Percentiles rank a stretch among this genome's conserved stretches.
Conservation (phyloP, 2,888 invertebrate genomes). For the Pristionchus mayeri region DNA sequence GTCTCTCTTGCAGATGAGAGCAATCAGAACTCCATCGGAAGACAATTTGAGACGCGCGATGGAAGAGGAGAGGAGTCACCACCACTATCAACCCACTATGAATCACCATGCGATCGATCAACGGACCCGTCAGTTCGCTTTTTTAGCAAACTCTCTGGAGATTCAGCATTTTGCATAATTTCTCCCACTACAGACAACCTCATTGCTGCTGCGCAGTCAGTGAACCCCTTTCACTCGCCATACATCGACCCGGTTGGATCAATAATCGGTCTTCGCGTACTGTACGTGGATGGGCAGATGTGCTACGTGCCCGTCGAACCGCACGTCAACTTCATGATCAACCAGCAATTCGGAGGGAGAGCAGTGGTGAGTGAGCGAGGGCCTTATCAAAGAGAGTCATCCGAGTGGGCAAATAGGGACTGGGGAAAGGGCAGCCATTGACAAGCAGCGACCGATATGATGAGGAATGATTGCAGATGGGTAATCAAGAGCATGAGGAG, state of each 20-base stretch:
- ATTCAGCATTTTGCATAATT: not conserved
- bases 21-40: conserved; percentile 34
- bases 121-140: conserved; percentile 4
- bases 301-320: conserved; percentile 65
- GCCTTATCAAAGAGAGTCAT: conserved; percentile 37
- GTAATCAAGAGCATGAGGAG: not conserved
- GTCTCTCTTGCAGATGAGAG: conserved; percentile 28
- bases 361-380: conserved; percentile 48
- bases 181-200: not conserved
- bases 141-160: not conserved
- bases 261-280: conserved; percentile 60
- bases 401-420: conserved; percentile 28
- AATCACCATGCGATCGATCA: conserved; percentile 3
- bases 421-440: conserved; percentile 20
- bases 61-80: conserved; percentile 7
- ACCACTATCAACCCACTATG: not conserved
- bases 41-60: not conserved
- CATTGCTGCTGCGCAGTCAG: not conserved
- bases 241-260: conserved; percentile 61
- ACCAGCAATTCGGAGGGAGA: conserved; percentile 61
- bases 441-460: not conserved
- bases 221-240: conserved; percentile 56
- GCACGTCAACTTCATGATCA: conserved; percentile 64
- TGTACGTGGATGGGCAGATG: conserved; percentile 60
- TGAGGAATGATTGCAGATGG: conserved; percentile 10